Evolutionary conservation across 2,113 vertebrate genomes (phyloP), one percentile per base, ranked within the genome.

Genomic region (Rhinogobius similis): DNA sequence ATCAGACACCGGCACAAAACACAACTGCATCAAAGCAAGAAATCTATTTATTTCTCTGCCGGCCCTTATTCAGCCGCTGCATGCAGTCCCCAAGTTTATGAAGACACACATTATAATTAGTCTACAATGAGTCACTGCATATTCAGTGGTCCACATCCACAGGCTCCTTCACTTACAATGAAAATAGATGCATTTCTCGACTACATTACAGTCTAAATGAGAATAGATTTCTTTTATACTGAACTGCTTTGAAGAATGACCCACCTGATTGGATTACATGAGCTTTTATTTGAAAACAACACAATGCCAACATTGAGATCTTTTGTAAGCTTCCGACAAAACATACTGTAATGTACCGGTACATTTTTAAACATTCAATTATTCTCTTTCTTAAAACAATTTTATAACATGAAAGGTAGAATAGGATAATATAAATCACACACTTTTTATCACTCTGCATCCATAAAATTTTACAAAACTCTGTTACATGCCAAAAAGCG

Each of bases 31-130:
- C 89, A 91, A 91, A 90, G 89, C 72, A 79, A 79, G 58, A 84
- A 89, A 79, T 82, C 82, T 72, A 89, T 89, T 88, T 86, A 89
- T 88, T 87, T 38, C 86, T 72, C 72, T 78, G 61, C 77, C 77
- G 69, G 80, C 80, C 76, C 50, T 85, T 86, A 69, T 83, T 86
- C 86, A 87, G 90, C 82, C 86, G 64, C 87, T 16, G 21, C 85
- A 78, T 86, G 77, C 21, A 79, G 85, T 84, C 88, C 86, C 80
- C 78, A 86, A 89, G 88, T 89, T 88, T 88, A 90, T 82, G 76
- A 87, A 89, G 78, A 85, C 77, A 84, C 85, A 84, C 81, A 73
- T 77, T 84, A 85, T 90, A 90, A 89, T 91, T 90, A 90, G 82
- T 86, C 78, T 86, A 84, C 86, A 90, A 88, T 87, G 83, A 86